Evolutionary conservation across 2,113 vertebrate species (phyloP), one percentile per base, ranked within the genome.

Genomic region (Ochotona curzoniae): DNA sequence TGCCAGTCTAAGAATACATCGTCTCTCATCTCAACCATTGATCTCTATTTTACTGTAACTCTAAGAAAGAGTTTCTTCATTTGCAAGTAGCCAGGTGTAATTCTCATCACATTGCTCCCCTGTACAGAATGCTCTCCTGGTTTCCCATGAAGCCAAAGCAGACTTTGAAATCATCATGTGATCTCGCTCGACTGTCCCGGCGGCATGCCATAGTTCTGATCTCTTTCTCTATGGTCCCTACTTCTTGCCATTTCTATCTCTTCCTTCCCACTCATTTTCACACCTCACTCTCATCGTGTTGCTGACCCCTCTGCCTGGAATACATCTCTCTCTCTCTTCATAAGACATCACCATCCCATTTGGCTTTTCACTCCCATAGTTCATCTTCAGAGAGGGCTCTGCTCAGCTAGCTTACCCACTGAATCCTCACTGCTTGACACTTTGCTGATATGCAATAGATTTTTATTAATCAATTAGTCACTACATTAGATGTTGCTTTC

Each of bases 191-290:
- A 3, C 61, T 7, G 0, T n/a, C 32, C 1, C 5, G 66, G 20
- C 30, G 5, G 8, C 6, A 3, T 15, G 7, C 5, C 6, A 0
- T 1, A 4, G 14, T 17, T 38, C 57, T 0, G 0, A 21, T 20
- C 28, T 28, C 44, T n/a, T 44, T 38, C 15, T 5, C 10, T 7
- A 25, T 15, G 51, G 25, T 23, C 10, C 26, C 26, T 66, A 9
- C 11, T 10, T 66, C 28, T 28, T 14, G 17, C 14, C 18, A 18
- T 49, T 17, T 15, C 20, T 32, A 7, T 15, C 23, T n/a, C 4
- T 66, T 51, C n/a, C 7, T 10, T 32, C 3, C 51, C 38, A 61
- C 10, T 25, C 38, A 20, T 6, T 1, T 15, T 64, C 13, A 9
- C 3, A n/a, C 30, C 26, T 83, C 38, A 26, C 8, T 1, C 25